A percentile compares a stretch with the other conserved stretches of the same genome.
phyloP scores from a whole-genome alignment of 2,888 invertebrate species.

The Ophion ellenae region DNA sequence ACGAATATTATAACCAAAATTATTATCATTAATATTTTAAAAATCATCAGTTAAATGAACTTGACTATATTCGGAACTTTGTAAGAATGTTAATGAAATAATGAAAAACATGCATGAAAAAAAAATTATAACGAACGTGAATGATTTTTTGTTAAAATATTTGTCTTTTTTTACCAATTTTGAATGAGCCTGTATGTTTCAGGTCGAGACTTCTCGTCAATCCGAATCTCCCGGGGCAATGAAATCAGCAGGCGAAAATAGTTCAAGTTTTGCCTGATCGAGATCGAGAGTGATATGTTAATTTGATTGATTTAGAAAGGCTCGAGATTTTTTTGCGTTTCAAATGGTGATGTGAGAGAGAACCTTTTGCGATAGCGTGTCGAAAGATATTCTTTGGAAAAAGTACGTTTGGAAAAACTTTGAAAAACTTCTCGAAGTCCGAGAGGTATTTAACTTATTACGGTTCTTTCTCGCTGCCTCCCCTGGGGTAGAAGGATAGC shows the following conservation, averaged over 20 bases:
- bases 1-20: too few relatives aligned
- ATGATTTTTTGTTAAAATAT: neutral
- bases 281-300: slow-evolving; percentile 23
- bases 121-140: neutral
- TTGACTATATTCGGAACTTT: neutral
- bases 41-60: too few relatives aligned
- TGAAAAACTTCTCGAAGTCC: neutral
- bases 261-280: slow-evolving; percentile 38
- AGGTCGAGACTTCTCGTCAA: slow-evolving; percentile 26
- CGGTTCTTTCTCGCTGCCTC: neutral
- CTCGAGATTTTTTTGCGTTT: slow-evolving; percentile 33
- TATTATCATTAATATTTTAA: too few relatives aligned
- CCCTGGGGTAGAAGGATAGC: slow-evolving; percentile 5
- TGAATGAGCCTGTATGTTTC: slow-evolving; percentile 45
- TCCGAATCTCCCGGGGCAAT: slow-evolving; percentile 52
- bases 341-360: slow-evolving; percentile 23
- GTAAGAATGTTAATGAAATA: neutral
- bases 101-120: neutral
- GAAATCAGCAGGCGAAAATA: slow-evolving; percentile 47
- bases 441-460: neutral
- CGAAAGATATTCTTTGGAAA: slow-evolving; percentile 1
- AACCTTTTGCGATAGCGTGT: neutral
- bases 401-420: neutral
- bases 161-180: neutral
- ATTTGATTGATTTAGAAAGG: slow-evolving; percentile 59